Base-by-base conservation (phyloP, 2,113 vertebrate species). In the Sus scrofa region DNA sequence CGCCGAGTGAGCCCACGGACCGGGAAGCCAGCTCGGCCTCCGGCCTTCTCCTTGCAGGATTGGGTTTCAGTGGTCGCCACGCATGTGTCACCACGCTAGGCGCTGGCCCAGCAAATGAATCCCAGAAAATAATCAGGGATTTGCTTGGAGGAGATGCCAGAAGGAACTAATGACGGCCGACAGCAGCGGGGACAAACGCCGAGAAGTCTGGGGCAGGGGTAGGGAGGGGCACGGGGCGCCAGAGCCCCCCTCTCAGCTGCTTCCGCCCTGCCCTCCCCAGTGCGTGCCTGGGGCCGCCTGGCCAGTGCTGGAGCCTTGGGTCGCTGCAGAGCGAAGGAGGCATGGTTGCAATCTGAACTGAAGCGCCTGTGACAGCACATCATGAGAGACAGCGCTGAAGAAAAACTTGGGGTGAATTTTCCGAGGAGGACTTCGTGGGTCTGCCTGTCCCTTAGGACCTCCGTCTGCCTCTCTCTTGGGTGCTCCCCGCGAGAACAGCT, bases 391-490 rank as follows among this genome's bases (percentile, higher is more conserved):
- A 68, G 91, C 58, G 56, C 63, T 97, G 77, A 60, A 96, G 88
- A 96, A 91, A 96, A 97, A 68, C 68, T 86, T 84, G 96, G 89
- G 94, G 88, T 93, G 89, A 95, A 87, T 94, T 96, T 97, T 97
- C 97, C 79, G 3, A 84, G 87, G 89, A 96, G 89, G 91, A 97
- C 95, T 97, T 93, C 96, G 86, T 97, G 60, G 94, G 89, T 96
- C 90, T 96, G 95, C 44, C 8, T 89, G 96, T 89, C 89, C 94
- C 82, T 93, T 94, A 95, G 97, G 96, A 94, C 97, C 86, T 97
- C 83, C 94, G 96, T 97, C 97, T 97, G 98, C 94, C 95, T 86
- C 95, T 95, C 96, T 97, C 97, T 82, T 95, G 93, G 98, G 95
- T 85, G 86, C 34, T 73, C 89, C 96, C 95, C 97, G 96, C 98